Evolutionary conservation across 2,888 invertebrate genomes (phyloP), one percentile per base, ranked within the genome.

Genomic region (Erynnis tages): DNA sequence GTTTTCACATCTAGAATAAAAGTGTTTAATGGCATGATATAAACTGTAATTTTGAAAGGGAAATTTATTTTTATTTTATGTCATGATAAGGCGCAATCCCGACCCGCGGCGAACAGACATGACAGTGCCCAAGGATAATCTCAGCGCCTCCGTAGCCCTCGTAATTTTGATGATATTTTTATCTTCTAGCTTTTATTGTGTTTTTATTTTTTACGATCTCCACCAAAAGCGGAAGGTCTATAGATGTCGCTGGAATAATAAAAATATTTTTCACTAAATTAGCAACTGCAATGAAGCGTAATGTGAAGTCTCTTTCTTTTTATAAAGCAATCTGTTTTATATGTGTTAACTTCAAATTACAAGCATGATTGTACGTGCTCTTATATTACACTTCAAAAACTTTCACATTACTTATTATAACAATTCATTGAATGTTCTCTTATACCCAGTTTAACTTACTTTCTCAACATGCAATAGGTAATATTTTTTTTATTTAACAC

Each of bases 81-180:
- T 56, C 50, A 54, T 61, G 72, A 79, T 77, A 78, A 76, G 68
- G 49, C 54, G 53, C 55, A 56, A 63, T 69, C 68, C 63, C 62
- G 65, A 67, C 66, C 70, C 65, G 58, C 55, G 62, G 61, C 62
- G 59, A 67, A 66, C 61, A 55, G 60, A 57, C 53, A 38, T 54
- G 60, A 57, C 53, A 38, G 21, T 53, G 48, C 40, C 17, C 41
- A 56, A 59, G 63, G 65, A 74, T 74, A 74, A 75, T 73, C 75
- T 71, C 67, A 60, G 57, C 63, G 60, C 63, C 61, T 67, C 61
- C 55, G 57, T 63, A 67, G 58, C 68, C 66, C 65, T 76, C 71
- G 62, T 77, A 76, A 79, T 79, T 78, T 72, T 70, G 67, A 77
- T 71, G 71, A 76, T 79, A 72, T 77, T 82, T 81, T 82, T 80